Evolutionary conservation across 1,140 invertebrate genomes (phyloP).

Genomic region (Aphelinus atriplicis): DNA sequence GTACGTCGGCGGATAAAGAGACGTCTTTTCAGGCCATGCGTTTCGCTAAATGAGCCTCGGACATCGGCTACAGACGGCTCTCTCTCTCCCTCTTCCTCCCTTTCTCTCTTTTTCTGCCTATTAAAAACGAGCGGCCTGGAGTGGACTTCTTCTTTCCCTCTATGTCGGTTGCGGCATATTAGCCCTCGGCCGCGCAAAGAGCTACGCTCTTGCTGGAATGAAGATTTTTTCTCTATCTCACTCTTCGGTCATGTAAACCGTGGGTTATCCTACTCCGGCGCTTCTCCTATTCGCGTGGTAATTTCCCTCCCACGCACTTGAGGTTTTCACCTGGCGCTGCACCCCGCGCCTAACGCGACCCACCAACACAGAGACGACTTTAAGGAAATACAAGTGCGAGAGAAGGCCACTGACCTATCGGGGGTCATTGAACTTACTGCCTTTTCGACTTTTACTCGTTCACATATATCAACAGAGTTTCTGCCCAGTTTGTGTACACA

Average conservation of each 20-base stretch:
- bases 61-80: constrained; percentile 6
- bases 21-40: constrained; percentile 27
- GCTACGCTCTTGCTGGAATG: not conserved
- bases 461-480: too few species aligned
- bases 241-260: too few species aligned
- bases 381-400: not conserved
- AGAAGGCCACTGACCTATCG: constrained; percentile 20
- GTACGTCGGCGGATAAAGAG: not conserved
- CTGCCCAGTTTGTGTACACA: too few species aligned
- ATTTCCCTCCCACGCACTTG: not conserved
- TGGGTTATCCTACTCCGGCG: too few species aligned
- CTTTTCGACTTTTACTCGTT: not conserved
- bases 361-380: constrained; percentile 18
- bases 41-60: constrained; percentile 35
- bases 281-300: too few species aligned
- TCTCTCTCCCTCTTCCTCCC: too few species aligned
- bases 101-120: not conserved
- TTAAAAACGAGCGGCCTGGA: constrained; percentile 11
- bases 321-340: constrained; percentile 2
- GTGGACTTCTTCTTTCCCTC: not conserved
- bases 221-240: constrained; percentile 3
- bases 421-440: constrained; percentile 16
- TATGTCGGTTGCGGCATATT: not conserved
- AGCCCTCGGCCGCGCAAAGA: not conserved
- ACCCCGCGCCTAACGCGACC: too few species aligned